phyloP scores from a whole-genome alignment of 2,113 vertebrate genomes.

The Peromyscus polionotus region DNA sequence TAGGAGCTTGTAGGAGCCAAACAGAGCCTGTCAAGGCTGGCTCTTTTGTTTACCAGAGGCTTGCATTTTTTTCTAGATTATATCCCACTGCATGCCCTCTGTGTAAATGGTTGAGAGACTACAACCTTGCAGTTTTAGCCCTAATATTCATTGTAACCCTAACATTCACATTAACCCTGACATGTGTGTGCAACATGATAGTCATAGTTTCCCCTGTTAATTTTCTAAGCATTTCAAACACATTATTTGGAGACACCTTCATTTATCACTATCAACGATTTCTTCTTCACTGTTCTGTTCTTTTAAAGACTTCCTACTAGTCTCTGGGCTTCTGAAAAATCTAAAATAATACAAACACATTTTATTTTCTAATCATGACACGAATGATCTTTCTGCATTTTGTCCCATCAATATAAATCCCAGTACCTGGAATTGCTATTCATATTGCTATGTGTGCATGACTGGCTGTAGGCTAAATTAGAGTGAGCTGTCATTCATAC shows the following conservation, averaged over 20 bases:
- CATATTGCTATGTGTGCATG: background rate
- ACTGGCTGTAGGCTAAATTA: conserved; percentile 36
- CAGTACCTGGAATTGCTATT: background rate
- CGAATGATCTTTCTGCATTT: background rate
- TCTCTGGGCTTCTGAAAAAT: background rate
- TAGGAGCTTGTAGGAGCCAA: background rate
- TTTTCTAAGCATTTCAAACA: background rate
- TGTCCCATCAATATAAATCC: background rate
- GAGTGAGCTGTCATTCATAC: background rate
- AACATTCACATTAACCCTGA: background rate
- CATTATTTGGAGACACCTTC: background rate
- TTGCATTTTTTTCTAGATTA: no score
- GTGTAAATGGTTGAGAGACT: no score
- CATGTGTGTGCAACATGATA: background rate
- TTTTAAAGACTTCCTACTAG: background rate
- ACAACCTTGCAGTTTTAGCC: background rate
- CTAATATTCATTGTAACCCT: background rate
- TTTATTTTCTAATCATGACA: background rate
- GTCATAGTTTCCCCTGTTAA: background rate
- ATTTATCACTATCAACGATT: conserved; percentile 37
- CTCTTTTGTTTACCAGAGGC: background rate
- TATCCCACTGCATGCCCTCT: no score
- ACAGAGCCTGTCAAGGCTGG: no score
- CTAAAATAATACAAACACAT: background rate
- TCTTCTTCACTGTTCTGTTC: background rate